A percentile compares a stretch with the other conserved stretches of the same genome.
phyloP scores from a whole-genome alignment of 2,797 vertebrate genomes.

The Eidolon dupreanum region DNA sequence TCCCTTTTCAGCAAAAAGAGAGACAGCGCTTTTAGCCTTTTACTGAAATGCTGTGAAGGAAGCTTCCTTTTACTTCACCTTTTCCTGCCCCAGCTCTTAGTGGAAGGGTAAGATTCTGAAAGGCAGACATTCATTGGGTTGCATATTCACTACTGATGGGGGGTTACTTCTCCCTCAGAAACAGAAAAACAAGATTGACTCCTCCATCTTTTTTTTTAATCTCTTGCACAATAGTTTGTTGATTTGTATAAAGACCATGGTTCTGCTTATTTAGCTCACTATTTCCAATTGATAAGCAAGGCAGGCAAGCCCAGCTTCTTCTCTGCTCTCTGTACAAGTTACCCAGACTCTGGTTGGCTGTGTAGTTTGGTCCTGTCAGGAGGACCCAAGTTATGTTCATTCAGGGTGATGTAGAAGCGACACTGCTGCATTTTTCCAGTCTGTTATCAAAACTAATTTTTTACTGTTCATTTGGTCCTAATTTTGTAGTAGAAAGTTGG shows the following conservation, averaged over 20 bases:
- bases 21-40: fast-evolving
- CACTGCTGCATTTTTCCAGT: not conserved
- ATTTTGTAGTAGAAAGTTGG: not conserved
- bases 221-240: not conserved
- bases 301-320: not conserved
- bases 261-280: not conserved
- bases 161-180: not conserved
- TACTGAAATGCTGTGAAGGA: not conserved
- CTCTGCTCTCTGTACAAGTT: not conserved
- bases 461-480: not conserved
- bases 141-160: not conserved
- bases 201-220: not conserved
- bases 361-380: not conserved
- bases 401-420: not conserved
- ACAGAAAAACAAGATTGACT: not conserved
- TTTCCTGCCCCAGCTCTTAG: not conserved
- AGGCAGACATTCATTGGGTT: not conserved
- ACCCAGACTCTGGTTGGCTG: not conserved
- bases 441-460: not conserved
- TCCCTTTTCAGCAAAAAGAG: conserved; percentile 45
- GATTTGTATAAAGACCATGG: not conserved
- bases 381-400: not conserved
- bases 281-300: not conserved
- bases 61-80: not conserved
- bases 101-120: not conserved